Conservation (phyloP, 2,888 invertebrate species). For the Nemapogon koenigi region DNA sequence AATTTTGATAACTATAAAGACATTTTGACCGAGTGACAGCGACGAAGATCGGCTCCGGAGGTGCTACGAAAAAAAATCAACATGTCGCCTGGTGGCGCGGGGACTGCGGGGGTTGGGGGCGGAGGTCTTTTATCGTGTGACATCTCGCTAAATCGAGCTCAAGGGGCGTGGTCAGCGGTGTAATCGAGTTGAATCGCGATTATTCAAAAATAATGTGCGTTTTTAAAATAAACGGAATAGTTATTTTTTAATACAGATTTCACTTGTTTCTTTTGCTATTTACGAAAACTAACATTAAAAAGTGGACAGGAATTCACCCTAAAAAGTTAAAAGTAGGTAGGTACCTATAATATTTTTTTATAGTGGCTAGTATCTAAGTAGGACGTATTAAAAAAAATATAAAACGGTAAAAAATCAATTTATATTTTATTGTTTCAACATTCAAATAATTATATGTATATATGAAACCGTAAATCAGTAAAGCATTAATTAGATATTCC, state of each 20-base stretch:
- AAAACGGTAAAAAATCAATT: no score
- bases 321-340: no score
- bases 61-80: conserved; percentile 63
- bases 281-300: no score
- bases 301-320: no score
- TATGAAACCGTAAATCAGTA: no score
- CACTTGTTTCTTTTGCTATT: not conserved
- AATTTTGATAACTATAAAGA: conserved; percentile 63
- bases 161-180: conserved; percentile 35
- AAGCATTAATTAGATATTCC: no score
- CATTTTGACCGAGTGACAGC: conserved; percentile 64
- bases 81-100: conserved; percentile 56
- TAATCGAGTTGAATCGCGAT: conserved; percentile 9
- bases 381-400: no score
- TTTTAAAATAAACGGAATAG: not conserved
- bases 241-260: not conserved
- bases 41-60: conserved; percentile 63
- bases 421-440: no score
- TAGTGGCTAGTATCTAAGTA: no score
- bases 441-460: no score
- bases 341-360: no score
- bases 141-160: conserved; percentile 35
- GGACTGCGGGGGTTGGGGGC: no score
- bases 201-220: not conserved
- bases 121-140: conserved; percentile 48